These are phyloP conservation scores for Philaenus spumarius DNA, from an alignment of 1,140 invertebrate species.

Conservation along the genomic window DNA sequence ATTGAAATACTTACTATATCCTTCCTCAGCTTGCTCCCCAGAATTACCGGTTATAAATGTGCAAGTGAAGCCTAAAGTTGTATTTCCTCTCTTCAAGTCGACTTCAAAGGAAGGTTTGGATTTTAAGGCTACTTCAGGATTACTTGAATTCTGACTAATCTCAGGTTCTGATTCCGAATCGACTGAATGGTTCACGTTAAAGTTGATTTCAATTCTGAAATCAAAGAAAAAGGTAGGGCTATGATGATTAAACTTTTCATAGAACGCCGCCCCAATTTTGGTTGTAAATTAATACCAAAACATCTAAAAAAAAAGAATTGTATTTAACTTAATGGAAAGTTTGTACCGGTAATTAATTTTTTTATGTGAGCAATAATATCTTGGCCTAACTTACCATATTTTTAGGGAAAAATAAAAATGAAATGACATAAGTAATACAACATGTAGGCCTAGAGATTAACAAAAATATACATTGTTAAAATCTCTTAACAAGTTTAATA, in stretches of 20 bases:
- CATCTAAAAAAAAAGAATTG: slow-evolving; percentile 8
- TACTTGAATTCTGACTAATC: slow-evolving; percentile 50
- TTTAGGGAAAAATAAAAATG: too few relatives aligned
- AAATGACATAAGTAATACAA: too few relatives aligned
- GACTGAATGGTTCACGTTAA: slow-evolving; percentile 88
- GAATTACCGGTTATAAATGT: slow-evolving; percentile 55
- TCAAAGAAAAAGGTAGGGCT: background rate
- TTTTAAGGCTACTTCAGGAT: slow-evolving; percentile 72
- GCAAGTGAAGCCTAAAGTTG: slow-evolving; percentile 74
- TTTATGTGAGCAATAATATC: background rate
- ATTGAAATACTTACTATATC: slow-evolving; percentile 61
- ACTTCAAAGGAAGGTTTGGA: slow-evolving; percentile 84
- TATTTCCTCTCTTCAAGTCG: slow-evolving; percentile 65
- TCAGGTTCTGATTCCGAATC: slow-evolving; percentile 66
- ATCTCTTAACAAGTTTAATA: too few relatives aligned
- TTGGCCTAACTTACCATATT: background rate
- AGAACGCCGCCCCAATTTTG: background rate
- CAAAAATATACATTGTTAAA: too few relatives aligned
- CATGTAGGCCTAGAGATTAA: too few relatives aligned
- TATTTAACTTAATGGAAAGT: background rate
- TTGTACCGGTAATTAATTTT: background rate
- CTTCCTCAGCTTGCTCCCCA: slow-evolving; percentile 50
- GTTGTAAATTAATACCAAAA: slow-evolving; percentile 1
- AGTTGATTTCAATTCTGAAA: slow-evolving; percentile 62
- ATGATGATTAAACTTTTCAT: background rate